Evolutionary conservation across 2,113 vertebrate genomes (phyloP).

Genomic region (Vombatus ursinus): DNA sequence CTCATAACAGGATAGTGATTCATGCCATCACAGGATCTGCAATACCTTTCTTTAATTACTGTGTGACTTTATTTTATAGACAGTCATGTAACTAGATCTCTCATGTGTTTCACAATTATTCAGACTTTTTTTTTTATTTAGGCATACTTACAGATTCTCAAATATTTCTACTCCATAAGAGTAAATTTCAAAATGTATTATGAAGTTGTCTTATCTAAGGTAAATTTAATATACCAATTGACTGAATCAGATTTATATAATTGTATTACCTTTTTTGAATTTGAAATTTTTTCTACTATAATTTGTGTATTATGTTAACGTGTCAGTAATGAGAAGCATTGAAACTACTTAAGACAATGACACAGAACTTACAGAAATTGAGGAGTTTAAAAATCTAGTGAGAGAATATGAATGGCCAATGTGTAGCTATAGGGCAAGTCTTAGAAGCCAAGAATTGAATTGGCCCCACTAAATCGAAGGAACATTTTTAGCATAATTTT

Average conservation of each 20-base stretch:
- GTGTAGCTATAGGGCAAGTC: background rate
- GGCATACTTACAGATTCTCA: background rate
- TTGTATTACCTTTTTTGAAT: no score
- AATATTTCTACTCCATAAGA: background rate
- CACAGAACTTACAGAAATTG: background rate
- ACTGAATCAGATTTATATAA: no score
- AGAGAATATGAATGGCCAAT: background rate
- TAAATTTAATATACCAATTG: no score
- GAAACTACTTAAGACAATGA: background rate
- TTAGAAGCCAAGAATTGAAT: background rate
- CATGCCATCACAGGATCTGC: conserved; percentile 12
- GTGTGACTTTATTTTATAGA: conserved; percentile 46
- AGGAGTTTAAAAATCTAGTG: background rate
- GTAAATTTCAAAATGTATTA: conserved; percentile 27
- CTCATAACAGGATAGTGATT: conserved; percentile 58
- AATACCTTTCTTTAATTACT: conserved; percentile 59
- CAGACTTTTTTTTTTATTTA: conserved; percentile 49
- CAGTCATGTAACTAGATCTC: conserved; percentile 53
- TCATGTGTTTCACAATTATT: conserved; percentile 51
- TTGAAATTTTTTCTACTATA: no score
- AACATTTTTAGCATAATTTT: background rate
- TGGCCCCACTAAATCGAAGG: background rate
- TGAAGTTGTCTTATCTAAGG: background rate
- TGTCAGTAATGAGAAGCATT: no score
- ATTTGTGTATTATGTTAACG: no score